Evolutionary conservation across 92 coral and sea anemone genomes (phyloP), one percentile per base, ranked within the genome.

Genomic region (Siderastrea radians): DNA sequence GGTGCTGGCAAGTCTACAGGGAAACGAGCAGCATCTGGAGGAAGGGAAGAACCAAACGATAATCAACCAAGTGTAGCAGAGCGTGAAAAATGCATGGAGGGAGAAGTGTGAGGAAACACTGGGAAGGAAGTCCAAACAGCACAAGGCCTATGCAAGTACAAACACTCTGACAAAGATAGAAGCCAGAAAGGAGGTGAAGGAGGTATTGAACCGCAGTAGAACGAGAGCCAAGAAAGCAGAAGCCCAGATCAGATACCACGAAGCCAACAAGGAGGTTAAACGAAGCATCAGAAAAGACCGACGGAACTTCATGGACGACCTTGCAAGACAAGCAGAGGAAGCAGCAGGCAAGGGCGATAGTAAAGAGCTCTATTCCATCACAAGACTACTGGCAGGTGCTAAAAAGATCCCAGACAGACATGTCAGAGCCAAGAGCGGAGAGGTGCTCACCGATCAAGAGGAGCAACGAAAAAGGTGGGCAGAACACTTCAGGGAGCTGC

Each of bases 151-250:
- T 53, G 47, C 19, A 3, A 75, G 64, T 38, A 16, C 6, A 74
- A 38, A 49, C 44, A 74, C 57, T 50, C 78, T 74, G 49, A 54
- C 12, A 8, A 57, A 54, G 66, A 75, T 75, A 57, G 80, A 75
- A 43, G 66, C 80, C 49, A 19, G 79, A 6, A 75, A 75, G 64
- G 52, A 75, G 79, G 79, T 3, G n/a, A 75, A 75, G 79, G 79
- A 75, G 45, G 65, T 44, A 64, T 17, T 75, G 6, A 75, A 53
- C 6, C 17, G 38, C 15, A 72, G 60, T 52, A 72, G 43, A 72
- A 49, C 59, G 12, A 8, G 5, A 72, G 58, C 59, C 59, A 49
- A 72, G 77, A 72, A 71, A 71, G 43, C 72, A 67, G 47, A 14
- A 14, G 57, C 57, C 57, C 57, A 52, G 57, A 52, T 9, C 57